phyloP scores from a whole-genome alignment of 2,888 invertebrate species.

The Metopia argyrocephala region DNA sequence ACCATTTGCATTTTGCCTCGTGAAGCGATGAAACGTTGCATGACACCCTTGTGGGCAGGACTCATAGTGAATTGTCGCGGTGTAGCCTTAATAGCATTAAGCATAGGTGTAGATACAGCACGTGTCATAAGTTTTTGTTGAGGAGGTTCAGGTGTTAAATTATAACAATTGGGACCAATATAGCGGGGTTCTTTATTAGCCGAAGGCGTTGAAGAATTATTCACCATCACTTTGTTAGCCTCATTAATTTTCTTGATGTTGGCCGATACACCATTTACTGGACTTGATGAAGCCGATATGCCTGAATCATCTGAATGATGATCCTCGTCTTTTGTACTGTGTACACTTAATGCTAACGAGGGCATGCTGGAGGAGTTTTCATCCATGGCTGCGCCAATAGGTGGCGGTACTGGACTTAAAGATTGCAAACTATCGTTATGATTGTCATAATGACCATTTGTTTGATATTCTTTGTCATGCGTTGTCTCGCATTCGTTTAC shows the following conservation, averaged over 20 bases:
- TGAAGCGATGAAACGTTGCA: constrained; percentile 91
- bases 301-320: constrained; percentile 78
- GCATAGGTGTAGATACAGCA: constrained; percentile 74
- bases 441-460: constrained; percentile 58
- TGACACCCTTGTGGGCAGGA: constrained; percentile 85
- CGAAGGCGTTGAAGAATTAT: constrained; percentile 13
- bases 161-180: constrained; percentile 76
- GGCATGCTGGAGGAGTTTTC: constrained; percentile 69
- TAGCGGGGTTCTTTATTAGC: constrained; percentile 72
- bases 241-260: constrained; percentile 63
- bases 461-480: constrained; percentile 42
- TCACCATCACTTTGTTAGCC: constrained; percentile 1
- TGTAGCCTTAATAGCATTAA: constrained; percentile 69
- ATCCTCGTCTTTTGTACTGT: constrained; percentile 75
- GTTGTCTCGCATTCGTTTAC: constrained; percentile 64
- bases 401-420: constrained; percentile 49
- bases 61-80: constrained; percentile 83
- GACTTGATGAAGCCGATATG: constrained; percentile 77
- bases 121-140: constrained; percentile 76
- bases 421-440: constrained; percentile 62
- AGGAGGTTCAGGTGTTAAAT: constrained; percentile 76
- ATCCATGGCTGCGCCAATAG: constrained; percentile 60
- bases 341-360: constrained; percentile 74
- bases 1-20: constrained; percentile 83
- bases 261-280: constrained; percentile 71